phyloP scores from a whole-genome alignment of 2,888 invertebrate genomes.

The Philereme transversata region DNA sequence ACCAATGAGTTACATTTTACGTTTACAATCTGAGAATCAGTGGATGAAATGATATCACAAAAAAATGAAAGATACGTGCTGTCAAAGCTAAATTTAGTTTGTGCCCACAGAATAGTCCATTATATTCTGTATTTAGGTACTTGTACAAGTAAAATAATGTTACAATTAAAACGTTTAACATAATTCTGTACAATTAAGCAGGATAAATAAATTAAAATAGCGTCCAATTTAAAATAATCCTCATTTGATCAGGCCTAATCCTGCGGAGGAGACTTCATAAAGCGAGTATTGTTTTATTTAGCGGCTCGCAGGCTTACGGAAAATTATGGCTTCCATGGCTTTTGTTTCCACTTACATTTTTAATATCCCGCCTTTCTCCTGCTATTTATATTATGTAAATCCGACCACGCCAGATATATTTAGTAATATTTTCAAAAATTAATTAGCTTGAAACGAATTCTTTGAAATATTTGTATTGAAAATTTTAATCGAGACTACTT shows the following conservation, averaged over 20 bases:
- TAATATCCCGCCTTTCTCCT: constrained; percentile 48
- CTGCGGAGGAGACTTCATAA: constrained; percentile 27
- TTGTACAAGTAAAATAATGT: no score
- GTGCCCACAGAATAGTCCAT: no score
- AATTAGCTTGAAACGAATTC: constrained; percentile 8
- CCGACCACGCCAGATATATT: constrained; percentile 19
- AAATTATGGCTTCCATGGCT: constrained; percentile 39
- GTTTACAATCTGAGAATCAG: background rate
- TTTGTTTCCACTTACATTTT: constrained; percentile 52
- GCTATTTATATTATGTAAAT: constrained; percentile 38
- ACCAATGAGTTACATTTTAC: constrained; percentile 14
- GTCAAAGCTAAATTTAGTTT: no score
- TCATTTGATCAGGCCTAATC: constrained; percentile 21
- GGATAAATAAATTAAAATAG: no score
- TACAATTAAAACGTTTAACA: no score
- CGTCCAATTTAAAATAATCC: constrained; percentile 19
- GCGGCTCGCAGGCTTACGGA: constrained; percentile 29
- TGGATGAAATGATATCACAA: background rate
- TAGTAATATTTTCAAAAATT: constrained; percentile 8
- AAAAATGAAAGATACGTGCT: background rate
- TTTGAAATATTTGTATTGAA: constrained; percentile 9
- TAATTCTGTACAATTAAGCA: no score
- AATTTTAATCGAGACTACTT: constrained; percentile 4
- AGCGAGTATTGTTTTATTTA: constrained; percentile 30
- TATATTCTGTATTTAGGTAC: no score